A percentile compares a stretch with the other conserved stretches of the same genome.
Evolutionary conservation across 2,888 invertebrate genomes (phyloP).

Genomic region (Phalera bucephala): DNA sequence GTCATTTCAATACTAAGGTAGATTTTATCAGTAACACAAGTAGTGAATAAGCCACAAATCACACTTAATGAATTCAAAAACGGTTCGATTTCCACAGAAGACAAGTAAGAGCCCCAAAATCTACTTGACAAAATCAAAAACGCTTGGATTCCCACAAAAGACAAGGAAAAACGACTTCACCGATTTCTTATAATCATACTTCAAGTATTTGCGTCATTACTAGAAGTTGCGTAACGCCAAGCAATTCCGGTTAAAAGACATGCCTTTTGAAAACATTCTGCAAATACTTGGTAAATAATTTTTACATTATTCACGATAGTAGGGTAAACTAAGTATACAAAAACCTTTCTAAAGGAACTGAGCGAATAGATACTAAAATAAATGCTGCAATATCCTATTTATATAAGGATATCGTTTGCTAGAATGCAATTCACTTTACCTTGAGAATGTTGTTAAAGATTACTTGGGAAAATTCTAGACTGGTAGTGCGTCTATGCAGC

Average conservation of each 20-base stretch:
- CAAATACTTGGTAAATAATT: slow-evolving; percentile 18
- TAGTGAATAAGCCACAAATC: too few species aligned
- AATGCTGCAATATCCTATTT: slow-evolving; percentile 21
- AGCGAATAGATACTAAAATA: too few species aligned
- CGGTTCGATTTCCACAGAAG: too few species aligned
- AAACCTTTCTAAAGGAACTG: too few species aligned
- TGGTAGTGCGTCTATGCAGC: slow-evolving; percentile 28
- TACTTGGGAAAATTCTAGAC: slow-evolving; percentile 27
- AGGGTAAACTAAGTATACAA: too few species aligned
- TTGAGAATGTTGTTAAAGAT: slow-evolving; percentile 21
- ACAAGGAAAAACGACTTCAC: slow-evolving; percentile 15
- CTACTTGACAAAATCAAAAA: neutral
- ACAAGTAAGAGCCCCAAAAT: too few species aligned
- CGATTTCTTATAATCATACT: slow-evolving; percentile 19
- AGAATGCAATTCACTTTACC: slow-evolving; percentile 18
- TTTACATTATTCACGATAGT: slow-evolving; percentile 11
- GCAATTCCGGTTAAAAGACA: slow-evolving; percentile 13
- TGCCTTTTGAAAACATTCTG: slow-evolving; percentile 10
- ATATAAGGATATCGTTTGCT: slow-evolving; percentile 12
- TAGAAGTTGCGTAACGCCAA: slow-evolving; percentile 19
- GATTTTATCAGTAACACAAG: too few species aligned
- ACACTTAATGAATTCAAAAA: too few species aligned
- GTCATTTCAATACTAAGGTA: too few species aligned
- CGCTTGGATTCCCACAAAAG: neutral
- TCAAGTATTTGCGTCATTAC: slow-evolving; percentile 26